phyloP scores from a whole-genome alignment of 2,113 vertebrate species.

The Pogonocichla stellata region DNA sequence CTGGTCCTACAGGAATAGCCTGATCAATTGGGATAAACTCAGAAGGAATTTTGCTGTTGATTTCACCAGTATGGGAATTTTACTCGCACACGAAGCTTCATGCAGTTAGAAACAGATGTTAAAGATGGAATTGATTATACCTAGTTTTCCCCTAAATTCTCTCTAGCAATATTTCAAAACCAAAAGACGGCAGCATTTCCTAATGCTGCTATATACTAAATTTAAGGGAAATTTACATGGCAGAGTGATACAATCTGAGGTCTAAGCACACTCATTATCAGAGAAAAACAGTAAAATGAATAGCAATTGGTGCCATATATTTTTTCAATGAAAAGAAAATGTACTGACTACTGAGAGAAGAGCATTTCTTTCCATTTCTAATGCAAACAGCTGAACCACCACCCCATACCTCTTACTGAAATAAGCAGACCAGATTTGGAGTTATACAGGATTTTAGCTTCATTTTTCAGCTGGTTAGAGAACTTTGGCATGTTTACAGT shows the following conservation, averaged over 20 bases:
- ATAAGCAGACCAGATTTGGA: neutral
- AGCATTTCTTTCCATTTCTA: neutral
- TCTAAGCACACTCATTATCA: neutral
- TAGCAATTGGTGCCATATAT: neutral
- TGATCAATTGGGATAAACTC: constrained; percentile 7
- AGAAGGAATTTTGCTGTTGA: neutral
- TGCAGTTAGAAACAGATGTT: constrained; percentile 34
- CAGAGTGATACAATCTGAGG: neutral
- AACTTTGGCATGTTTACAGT: neutral
- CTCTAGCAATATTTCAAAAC: neutral
- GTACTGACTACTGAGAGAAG: neutral
- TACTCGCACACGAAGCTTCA: neutral
- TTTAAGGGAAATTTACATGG: neutral
- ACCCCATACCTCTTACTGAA: neutral
- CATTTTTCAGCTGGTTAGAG: neutral
- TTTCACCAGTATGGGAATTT: neutral
- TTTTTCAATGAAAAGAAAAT: neutral
- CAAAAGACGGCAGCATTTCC: neutral
- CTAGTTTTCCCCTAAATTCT: neutral
- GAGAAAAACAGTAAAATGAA: neutral
- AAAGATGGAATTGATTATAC: constrained; percentile 36
- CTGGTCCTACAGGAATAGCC: neutral
- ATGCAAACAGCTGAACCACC: neutral
- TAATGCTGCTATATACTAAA: neutral
- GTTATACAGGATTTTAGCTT: neutral